A percentile compares a stretch with the other conserved stretches of the same genome.
Conservation (phyloP, 2,113 vertebrate genomes). For the Melanerpes formicivorus region DNA sequence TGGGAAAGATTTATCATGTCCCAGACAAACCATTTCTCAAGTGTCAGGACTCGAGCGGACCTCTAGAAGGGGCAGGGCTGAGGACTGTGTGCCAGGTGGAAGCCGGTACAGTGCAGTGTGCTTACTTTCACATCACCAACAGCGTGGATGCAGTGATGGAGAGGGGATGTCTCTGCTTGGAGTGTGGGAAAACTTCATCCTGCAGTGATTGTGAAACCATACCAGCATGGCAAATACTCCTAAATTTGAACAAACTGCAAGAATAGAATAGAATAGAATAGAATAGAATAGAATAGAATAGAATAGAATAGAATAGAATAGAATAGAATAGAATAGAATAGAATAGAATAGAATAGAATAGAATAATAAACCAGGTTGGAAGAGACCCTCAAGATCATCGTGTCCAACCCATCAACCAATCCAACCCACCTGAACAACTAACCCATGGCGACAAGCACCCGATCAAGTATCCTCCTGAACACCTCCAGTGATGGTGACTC, state of each 20-base stretch:
- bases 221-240: not conserved
- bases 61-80: not conserved
- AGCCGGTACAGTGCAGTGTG: accelerated
- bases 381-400: too few relatives aligned
- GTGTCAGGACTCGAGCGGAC: not conserved
- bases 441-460: too few relatives aligned
- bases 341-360: too few relatives aligned
- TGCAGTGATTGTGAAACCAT: not conserved
- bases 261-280: too few relatives aligned
- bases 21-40: not conserved
- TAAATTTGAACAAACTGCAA: not conserved
- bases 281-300: too few relatives aligned
- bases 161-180: not conserved
- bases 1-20: conserved; percentile 32
- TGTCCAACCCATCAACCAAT: too few relatives aligned
- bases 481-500: too few relatives aligned
- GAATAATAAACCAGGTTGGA: too few relatives aligned
- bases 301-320: too few relatives aligned
- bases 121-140: accelerated
- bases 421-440: too few relatives aligned
- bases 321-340: too few relatives aligned
- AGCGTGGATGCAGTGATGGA: not conserved
- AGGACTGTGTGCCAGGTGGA: not conserved
- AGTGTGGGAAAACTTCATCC: not conserved
- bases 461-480: too few relatives aligned